Conservation (phyloP, 2,797 vertebrate genomes). For the Orientallactaga sibirica region DNA sequence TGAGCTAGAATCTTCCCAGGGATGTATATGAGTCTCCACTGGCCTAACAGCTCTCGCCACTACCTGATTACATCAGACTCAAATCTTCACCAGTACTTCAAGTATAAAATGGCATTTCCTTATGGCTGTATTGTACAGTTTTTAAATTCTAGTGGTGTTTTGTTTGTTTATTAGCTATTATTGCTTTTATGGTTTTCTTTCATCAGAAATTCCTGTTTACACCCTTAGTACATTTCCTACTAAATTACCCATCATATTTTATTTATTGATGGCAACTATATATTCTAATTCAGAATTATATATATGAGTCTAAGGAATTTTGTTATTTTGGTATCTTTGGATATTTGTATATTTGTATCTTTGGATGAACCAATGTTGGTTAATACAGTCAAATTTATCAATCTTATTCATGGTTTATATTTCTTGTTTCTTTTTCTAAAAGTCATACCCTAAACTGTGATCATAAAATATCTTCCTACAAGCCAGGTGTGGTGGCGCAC, state of each 20-base stretch:
- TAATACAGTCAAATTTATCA: not conserved
- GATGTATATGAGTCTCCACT: too few species aligned
- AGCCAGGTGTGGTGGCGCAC: too few species aligned
- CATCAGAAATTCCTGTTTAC: conserved; percentile 19
- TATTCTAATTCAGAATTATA: not conserved
- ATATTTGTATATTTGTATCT: not conserved
- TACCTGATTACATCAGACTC: not conserved
- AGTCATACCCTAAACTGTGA: not conserved
- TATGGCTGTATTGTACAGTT: not conserved
- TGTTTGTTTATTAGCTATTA: not conserved
- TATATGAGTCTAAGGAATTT: not conserved
- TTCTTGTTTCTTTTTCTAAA: conserved; percentile 7
- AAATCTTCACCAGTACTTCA: not conserved
- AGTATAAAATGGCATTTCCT: not conserved
- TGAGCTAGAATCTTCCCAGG: not conserved
- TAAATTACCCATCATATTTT: not conserved
- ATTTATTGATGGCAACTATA: not conserved
- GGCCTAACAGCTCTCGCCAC: too few species aligned
- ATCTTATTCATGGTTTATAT: not conserved
- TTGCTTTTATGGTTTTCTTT: not conserved
- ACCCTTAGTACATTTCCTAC: not conserved
- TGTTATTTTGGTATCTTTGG: not conserved
- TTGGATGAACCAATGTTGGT: not conserved
- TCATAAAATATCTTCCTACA: not conserved
- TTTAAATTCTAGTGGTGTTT: not conserved